Evolutionary conservation across 53 echinoderm and acorn worm genomes (phyloP).

Genomic region (Arbacia lixula): DNA sequence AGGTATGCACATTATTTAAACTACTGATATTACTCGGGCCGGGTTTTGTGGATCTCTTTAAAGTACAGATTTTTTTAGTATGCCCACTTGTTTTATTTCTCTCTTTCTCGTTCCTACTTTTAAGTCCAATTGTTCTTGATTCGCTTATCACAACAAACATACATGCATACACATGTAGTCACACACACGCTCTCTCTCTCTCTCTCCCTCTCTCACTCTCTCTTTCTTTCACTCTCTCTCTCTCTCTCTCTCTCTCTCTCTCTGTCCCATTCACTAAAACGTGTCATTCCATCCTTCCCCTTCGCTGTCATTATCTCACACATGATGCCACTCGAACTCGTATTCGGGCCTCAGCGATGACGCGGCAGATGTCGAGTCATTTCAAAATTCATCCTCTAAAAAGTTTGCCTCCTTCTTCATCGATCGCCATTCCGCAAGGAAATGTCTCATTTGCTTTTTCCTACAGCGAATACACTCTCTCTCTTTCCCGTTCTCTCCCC

Average conservation of each 20-base stretch:
- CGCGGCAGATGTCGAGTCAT: slow-evolving; percentile 40
- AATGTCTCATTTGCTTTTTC: slow-evolving; percentile 50
- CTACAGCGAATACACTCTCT: background rate
- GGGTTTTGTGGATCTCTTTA: no score
- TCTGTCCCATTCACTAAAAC: no score
- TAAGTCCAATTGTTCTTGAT: no score
- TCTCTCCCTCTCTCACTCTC: background rate
- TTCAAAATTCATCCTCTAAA: slow-evolving; percentile 48
- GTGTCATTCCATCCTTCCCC: background rate
- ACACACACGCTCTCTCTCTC: background rate
- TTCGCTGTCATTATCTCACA: background rate
- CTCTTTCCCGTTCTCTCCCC: no score
- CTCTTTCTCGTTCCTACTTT: background rate
- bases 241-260: background rate
- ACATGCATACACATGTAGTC: background rate
- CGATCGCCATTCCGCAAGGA: slow-evolving; percentile 44
- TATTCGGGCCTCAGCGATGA: background rate
- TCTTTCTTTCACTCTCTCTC: background rate
- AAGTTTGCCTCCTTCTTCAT: slow-evolving; percentile 46
- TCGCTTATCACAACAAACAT: no score
- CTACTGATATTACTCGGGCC: no score
- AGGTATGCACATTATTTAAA: no score
- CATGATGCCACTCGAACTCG: background rate
- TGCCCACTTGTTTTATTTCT: no score
- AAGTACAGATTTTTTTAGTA: no score